These are phyloP conservation scores for Pseudomyrmex flavicornis DNA, from an alignment of 1,140 invertebrate genomes.

Conservation along the genomic window DNA sequence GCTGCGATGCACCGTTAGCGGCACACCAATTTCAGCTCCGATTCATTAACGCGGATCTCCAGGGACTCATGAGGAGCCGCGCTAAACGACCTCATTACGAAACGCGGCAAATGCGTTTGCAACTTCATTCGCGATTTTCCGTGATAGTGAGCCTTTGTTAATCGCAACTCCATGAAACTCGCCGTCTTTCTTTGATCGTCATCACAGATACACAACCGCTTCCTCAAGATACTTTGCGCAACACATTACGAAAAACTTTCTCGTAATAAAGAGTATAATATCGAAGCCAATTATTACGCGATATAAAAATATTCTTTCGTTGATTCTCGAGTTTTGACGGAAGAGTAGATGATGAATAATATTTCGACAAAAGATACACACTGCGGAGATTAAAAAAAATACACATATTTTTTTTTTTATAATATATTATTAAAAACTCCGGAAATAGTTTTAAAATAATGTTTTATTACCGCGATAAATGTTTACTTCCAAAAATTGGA, in stretches of 20 bases:
- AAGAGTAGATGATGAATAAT: not conserved
- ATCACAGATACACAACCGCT: slow-evolving; percentile 53
- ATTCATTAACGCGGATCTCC: slow-evolving; percentile 76
- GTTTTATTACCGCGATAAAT: not conserved
- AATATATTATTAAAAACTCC: too few species aligned
- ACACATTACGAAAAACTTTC: slow-evolving; percentile 52
- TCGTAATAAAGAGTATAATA: slow-evolving; percentile 59
- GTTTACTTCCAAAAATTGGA: not conserved
- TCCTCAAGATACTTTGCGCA: slow-evolving; percentile 53
- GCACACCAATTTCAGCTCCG: slow-evolving; percentile 75
- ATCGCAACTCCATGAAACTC: slow-evolving; percentile 59
- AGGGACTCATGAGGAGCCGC: slow-evolving; percentile 57
- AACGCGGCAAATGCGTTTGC: slow-evolving; percentile 72
- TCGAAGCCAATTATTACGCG: slow-evolving; percentile 58
- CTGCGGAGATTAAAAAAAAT: not conserved
- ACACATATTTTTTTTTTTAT: too few species aligned
- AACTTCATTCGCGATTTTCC: slow-evolving; percentile 70
- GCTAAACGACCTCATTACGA: slow-evolving; percentile 77
- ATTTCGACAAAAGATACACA: not conserved
- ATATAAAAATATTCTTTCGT: slow-evolving; percentile 4
- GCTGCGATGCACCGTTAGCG: slow-evolving; percentile 67
- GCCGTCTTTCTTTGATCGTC: slow-evolving; percentile 67
- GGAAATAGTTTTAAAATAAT: not conserved
- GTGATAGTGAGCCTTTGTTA: slow-evolving; percentile 70
- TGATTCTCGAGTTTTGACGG: not conserved